Percentiles rank a stretch among this genome's conserved stretches.
phyloP scores from a whole-genome alignment of 2,113 vertebrate species.

The Equus przewalskii region DNA sequence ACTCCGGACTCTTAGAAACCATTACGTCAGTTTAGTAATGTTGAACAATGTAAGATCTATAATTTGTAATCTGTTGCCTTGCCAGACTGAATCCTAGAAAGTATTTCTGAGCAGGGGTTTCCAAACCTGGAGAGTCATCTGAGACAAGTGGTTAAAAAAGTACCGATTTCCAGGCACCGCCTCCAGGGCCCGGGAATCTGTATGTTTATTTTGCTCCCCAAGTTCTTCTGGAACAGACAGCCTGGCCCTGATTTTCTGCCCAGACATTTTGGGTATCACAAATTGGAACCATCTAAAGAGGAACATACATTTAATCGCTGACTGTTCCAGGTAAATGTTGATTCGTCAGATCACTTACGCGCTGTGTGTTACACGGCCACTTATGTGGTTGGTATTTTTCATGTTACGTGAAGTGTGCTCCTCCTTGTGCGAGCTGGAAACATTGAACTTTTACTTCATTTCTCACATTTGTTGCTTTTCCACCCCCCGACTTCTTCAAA shows the following conservation, averaged over 20 bases:
- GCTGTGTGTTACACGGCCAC: background rate
- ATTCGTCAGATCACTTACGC: background rate
- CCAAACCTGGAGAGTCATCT: background rate
- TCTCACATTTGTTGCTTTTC: background rate
- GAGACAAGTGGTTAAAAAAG: background rate
- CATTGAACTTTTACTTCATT: background rate
- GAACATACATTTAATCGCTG: background rate
- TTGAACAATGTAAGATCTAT: background rate
- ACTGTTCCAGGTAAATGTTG: background rate
- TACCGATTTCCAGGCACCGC: background rate
- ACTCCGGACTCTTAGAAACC: background rate
- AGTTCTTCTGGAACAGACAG: background rate
- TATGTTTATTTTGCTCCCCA: background rate
- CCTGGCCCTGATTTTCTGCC: background rate
- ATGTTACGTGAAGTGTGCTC: background rate
- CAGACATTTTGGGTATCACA: background rate
- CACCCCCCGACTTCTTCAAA: background rate
- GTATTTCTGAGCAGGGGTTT: background rate
- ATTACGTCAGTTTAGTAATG: background rate
- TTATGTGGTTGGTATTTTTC: background rate
- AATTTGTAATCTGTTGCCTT: background rate
- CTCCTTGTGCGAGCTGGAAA: background rate
- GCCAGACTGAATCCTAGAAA: slow-evolving; percentile 40
- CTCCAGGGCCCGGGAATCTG: background rate
- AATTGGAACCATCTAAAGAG: slow-evolving; percentile 24